Percentiles rank a stretch among this genome's conserved stretches.
phyloP scores from a whole-genome alignment of 2,888 invertebrate genomes.

The Calliopum simillimum region DNA sequence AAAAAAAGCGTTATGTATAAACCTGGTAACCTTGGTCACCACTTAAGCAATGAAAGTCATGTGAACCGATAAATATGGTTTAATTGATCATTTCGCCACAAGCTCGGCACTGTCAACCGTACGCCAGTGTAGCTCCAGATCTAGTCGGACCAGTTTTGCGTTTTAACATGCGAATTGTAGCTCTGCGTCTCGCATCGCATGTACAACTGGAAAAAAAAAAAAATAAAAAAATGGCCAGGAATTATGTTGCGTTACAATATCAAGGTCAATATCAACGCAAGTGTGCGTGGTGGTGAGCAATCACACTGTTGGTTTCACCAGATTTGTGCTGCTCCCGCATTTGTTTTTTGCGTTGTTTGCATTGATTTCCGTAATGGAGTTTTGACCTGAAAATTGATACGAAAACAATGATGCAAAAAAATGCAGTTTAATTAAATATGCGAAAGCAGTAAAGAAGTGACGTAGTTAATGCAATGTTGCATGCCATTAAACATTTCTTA shows the following conservation, averaged over 20 bases:
- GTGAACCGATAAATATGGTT: constrained; percentile 32
- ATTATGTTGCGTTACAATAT: constrained; percentile 46
- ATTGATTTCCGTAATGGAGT: neutral
- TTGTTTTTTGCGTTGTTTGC: neutral
- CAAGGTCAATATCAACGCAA: constrained; percentile 55
- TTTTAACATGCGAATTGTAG: neutral
- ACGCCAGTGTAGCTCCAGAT: neutral
- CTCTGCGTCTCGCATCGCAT: neutral
- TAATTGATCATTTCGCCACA: constrained; percentile 39
- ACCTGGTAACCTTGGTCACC: constrained; percentile 30
- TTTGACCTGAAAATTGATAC: neutral
- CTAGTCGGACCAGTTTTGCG: constrained; percentile 18
- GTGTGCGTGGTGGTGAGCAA: neutral
- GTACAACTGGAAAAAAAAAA: no score
- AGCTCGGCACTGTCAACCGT: neutral
- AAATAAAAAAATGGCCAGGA: neutral
- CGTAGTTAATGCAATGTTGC: no score
- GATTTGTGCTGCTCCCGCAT: neutral
- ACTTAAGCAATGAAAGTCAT: neutral
- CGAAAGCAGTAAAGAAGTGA: no score
- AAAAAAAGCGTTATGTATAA: neutral
- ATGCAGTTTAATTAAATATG: neutral
- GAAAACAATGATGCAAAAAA: neutral
- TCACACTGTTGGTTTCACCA: neutral
- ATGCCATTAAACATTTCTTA: no score